These are phyloP conservation scores for Raphicerus campestris DNA, from an alignment of 2,113 vertebrate species.

Conservation along the genomic window DNA sequence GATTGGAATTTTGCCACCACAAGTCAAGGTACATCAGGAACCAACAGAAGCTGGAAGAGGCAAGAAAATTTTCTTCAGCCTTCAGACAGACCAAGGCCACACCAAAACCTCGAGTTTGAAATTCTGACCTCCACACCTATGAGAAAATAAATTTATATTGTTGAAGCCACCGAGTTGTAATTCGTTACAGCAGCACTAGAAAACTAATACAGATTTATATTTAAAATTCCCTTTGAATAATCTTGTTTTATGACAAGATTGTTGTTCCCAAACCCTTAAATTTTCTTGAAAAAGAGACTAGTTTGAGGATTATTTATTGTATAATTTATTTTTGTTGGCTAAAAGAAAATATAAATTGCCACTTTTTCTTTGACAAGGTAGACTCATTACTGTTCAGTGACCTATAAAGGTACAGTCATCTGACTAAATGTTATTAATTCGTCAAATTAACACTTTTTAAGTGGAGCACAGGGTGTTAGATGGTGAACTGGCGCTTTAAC, in stretches of 20 bases:
- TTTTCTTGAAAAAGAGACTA: background rate
- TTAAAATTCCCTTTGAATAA: constrained; percentile 18
- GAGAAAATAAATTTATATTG: background rate
- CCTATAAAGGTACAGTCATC: background rate
- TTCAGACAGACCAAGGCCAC: background rate
- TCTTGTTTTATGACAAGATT: background rate
- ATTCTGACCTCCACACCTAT: background rate
- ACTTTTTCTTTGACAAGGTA: background rate
- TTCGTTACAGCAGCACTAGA: background rate
- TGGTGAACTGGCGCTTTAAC: background rate
- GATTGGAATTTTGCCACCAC: background rate
- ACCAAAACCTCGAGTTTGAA: background rate
- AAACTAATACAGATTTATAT: constrained; percentile 18
- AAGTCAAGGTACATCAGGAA: background rate
- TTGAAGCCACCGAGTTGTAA: background rate
- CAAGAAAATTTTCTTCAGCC: background rate
- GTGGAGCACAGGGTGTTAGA: background rate
- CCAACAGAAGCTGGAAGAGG: background rate
- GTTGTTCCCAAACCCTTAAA: background rate
- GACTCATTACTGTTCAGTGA: background rate
- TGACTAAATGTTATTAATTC: background rate
- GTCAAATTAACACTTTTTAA: background rate
- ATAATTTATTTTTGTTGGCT: background rate
- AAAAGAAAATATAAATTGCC: constrained; percentile 14
- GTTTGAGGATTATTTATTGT: background rate